Base-by-base conservation (phyloP, 2,113 vertebrate species). In the Eulemur macaco region DNA sequence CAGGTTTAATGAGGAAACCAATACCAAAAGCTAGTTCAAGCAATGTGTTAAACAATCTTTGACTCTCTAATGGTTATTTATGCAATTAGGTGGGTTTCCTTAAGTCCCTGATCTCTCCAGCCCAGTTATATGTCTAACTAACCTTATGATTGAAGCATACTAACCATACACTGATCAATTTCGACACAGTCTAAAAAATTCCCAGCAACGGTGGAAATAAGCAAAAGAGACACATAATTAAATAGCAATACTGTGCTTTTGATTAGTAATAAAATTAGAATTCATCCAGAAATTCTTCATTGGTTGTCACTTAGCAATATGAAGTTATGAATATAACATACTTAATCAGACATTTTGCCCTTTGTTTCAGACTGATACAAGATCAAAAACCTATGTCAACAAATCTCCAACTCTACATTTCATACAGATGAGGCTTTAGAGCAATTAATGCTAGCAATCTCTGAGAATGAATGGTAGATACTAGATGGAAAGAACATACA, bases 211-310 rank as follows among this genome's bases (percentile, higher is more conserved):
- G 1, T 60, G 77, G n/a, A 96, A 92, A 89, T 39, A 81, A 56
- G 34, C 17, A 91, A 93, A 91, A 88, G 20, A 2, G 27, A n/a
- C 14, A 73, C 50, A 50, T 45, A 66, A 73, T 23, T 86, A 66
- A 89, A 82, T 64, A 84, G 92, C 47, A 94, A 60, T 13, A 20
- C 29, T 54, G 4, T 5, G 8, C 5, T 90, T 95, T 80, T 86
- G 31, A 69, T 29, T 85, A 89, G 52, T 34, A 86, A 89, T 82
- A 71, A 52, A 66, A 91, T 83, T 80, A 89, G 54, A 97, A 74
- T 31, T 84, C 45, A 95, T 58, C 58, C 29, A 47, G 37, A 80
- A 60, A 68, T 74, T 23, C 9, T 87, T 29, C 84, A 25, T 21
- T 76, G 27, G 1, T 39, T 94, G 37, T 90, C 68, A 60, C 25